Evolutionary conservation across 1,140 invertebrate species (phyloP), one percentile per base, ranked within the genome.

Genomic region (Leptinotarsa lineolata): DNA sequence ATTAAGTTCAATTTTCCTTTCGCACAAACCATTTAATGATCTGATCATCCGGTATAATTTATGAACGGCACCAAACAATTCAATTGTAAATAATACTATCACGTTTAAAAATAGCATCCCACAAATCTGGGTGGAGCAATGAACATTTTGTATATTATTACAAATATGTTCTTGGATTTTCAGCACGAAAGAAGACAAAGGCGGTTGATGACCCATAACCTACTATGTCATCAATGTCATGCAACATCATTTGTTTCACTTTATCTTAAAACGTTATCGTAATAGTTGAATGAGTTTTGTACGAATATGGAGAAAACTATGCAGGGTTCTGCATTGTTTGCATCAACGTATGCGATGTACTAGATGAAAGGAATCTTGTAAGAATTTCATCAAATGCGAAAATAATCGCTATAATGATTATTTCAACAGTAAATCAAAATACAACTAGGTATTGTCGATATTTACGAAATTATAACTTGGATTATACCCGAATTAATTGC

Each of bases 191-290:
- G 13, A 63, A 63, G 21, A 64, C 61, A 64, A 63, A 63, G 21
- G 22, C 61, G 61, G 61, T 64, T 64, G 61, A 30, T 64, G 61
- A 64, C 61, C 61, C 22, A 64, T 21, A 21, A 15, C 20, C 61
- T 18, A 63, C 61, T 22, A 63, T 24, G 21, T 20, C 48, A 54
- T 54, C 13, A 18, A 54, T 54, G 48, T 54, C 16, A 54, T 54
- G 48, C 48, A 54, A 64, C 20, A 24, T 20, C 0, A 30, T 30
- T 64, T 16, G 20, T 64, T 64, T 30, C 21, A 18, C 61, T 64
- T 64, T 64, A 64, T 64, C 61, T 64, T 64, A 20, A 8, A 18
- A 64, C 61, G 21, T 64, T 64, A 64, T 63, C 61, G 21, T 64
- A 63, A 64, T 64, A 64, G 15, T 22, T 64, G 4, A 13, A 22